Conservation (phyloP, 2,888 invertebrate species). For the Hemaris fuciformis region DNA sequence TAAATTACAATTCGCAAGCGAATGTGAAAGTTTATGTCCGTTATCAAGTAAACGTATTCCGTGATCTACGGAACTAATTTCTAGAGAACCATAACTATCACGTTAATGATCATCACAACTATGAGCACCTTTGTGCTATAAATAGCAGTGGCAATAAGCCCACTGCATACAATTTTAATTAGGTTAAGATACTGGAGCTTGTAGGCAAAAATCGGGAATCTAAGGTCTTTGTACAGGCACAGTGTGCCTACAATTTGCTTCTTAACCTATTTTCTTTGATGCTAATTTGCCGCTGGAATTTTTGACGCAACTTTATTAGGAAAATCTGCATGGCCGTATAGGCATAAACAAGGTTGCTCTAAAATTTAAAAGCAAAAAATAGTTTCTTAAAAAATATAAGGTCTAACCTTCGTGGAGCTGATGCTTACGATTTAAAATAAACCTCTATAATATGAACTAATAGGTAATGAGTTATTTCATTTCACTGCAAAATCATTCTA, state of each 20-base stretch:
- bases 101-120: background rate
- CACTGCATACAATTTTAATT: background rate
- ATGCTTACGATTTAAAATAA: no score
- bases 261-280: background rate
- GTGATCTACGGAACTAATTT: background rate
- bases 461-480: no score
- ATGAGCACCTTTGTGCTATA: background rate
- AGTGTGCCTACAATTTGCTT: background rate
- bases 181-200: background rate
- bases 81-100: background rate
- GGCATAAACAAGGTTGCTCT: no score
- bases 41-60: background rate
- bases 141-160: background rate
- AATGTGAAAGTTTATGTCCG: background rate
- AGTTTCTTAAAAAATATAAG: no score
- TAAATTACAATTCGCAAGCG: background rate
- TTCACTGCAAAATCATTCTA: no score
- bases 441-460: no score
- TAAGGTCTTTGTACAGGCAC: background rate
- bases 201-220: background rate
- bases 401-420: no score
- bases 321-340: no score
- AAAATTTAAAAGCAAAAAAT: no score
- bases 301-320: background rate
- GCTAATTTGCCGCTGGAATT: background rate